Conservation (phyloP, 1,140 invertebrate species). For the Pinna nobilis region DNA sequence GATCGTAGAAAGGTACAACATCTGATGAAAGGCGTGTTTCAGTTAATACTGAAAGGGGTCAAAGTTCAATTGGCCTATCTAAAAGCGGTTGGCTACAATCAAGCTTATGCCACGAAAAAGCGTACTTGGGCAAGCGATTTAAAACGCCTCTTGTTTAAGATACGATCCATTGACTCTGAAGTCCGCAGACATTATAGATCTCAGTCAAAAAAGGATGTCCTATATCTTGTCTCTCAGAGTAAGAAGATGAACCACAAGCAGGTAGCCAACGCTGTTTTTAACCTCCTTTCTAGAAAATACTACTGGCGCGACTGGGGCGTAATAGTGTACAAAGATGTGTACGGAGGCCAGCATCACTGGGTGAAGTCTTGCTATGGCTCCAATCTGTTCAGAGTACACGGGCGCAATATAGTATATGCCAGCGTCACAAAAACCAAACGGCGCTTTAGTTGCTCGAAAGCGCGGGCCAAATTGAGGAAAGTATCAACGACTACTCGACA, state of each 20-base stretch:
- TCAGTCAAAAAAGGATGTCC: background rate
- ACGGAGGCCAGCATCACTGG: constrained; percentile 16
- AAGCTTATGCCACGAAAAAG: background rate
- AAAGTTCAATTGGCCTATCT: constrained; percentile 1
- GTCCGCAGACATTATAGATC: background rate
- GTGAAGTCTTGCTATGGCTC: constrained; percentile 8
- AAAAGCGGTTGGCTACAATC: too few species aligned
- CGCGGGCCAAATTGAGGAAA: background rate
- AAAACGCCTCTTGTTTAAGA: background rate
- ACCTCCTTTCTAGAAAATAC: constrained; percentile 14
- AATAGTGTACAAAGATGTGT: constrained; percentile 9
- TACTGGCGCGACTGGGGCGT: constrained; percentile 22
- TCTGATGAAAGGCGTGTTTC: background rate
- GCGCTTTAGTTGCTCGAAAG: background rate
- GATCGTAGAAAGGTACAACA: background rate
- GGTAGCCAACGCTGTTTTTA: background rate
- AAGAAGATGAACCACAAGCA: background rate
- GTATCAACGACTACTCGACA: background rate
- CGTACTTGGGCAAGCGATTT: background rate
- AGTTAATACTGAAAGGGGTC: background rate
- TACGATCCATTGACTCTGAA: background rate
- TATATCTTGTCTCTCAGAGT: background rate
- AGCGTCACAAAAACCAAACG: constrained; percentile 1
- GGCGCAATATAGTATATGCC: constrained; percentile 16
- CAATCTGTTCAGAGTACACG: background rate